A percentile compares a stretch with the other conserved stretches of the same genome.
Evolutionary conservation across 2,113 vertebrate species (phyloP).

Genomic region (Nematolebias whitei): DNA sequence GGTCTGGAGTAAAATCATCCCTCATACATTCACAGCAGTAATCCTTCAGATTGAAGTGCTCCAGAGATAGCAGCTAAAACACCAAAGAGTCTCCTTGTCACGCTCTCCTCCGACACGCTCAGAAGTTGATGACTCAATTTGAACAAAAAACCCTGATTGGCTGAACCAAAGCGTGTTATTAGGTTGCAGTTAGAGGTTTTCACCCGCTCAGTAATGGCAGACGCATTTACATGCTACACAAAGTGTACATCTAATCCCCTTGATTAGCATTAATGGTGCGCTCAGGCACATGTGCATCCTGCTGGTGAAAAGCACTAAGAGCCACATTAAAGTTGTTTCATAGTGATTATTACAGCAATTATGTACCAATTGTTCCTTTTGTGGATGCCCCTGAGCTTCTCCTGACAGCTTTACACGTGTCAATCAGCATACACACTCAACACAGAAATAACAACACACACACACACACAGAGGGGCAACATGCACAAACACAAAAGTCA

Average conservation of each 20-base stretch:
- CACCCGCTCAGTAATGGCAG: constrained; percentile 59
- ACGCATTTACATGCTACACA: constrained; percentile 72
- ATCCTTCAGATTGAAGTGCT: constrained; percentile 65
- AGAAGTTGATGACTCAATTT: constrained; percentile 71
- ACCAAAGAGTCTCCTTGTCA: constrained; percentile 65
- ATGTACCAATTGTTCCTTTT: constrained; percentile 65
- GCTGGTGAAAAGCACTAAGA: constrained; percentile 47
- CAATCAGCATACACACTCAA: constrained; percentile 29
- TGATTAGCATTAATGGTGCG: constrained; percentile 66
- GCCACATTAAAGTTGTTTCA: constrained; percentile 51
- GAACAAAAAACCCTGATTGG: constrained; percentile 73
- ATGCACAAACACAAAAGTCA: constrained; percentile 12
- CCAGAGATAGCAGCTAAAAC: constrained; percentile 65
- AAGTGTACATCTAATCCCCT: constrained; percentile 71
- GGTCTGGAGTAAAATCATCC: constrained; percentile 54
- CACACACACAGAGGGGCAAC: constrained; percentile 16
- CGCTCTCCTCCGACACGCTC: constrained; percentile 63
- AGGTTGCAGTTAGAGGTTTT: constrained; percentile 66
- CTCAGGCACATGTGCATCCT: constrained; percentile 35
- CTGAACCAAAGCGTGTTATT: constrained; percentile 71
- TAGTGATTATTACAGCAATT: constrained; percentile 66
- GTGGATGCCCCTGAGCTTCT: constrained; percentile 33
- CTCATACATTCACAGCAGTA: constrained; percentile 53
- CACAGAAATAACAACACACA: constrained; percentile 40
- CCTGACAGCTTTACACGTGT: constrained; percentile 42